phyloP scores from a whole-genome alignment of 2,797 vertebrate species.

The Salarias fasciatus region DNA sequence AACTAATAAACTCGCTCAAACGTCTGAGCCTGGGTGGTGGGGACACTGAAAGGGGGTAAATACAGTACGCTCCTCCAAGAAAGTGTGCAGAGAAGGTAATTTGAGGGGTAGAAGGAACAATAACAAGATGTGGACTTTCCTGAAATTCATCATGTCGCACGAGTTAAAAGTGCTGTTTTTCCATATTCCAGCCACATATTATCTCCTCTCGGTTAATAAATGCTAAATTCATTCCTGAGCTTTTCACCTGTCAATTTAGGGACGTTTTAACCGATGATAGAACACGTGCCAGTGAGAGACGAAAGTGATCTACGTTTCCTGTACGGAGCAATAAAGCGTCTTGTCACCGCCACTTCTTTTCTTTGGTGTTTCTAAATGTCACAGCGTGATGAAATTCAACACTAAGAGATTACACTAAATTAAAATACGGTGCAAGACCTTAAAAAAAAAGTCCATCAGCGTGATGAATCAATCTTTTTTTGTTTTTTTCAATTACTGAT shows the following conservation, averaged over 20 bases:
- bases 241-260: not conserved
- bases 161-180: conserved; percentile 33
- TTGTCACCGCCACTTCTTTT: conserved; percentile 10
- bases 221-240: conserved; percentile 34
- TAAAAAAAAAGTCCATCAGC: conserved; percentile 20
- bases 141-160: conserved; percentile 44
- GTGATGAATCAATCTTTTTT: conserved; percentile 33
- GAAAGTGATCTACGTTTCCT: conserved; percentile 12
- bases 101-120: conserved; percentile 58
- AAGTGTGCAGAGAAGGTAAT: conserved; percentile 57
- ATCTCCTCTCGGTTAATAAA: conserved; percentile 30
- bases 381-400: conserved; percentile 38
- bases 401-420: conserved; percentile 21
- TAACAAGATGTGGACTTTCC: conserved; percentile 65
- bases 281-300: conserved; percentile 10
- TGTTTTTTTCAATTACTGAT: conserved; percentile 43
- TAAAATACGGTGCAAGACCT: conserved; percentile 26
- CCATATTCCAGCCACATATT: conserved; percentile 23
- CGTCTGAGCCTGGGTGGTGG: conserved; percentile 72
- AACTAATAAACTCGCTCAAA: conserved; percentile 85
- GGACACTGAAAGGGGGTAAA: conserved; percentile 45
- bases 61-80: conserved; percentile 64
- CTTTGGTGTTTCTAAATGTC: conserved; percentile 37
- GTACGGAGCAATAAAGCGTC: conserved; percentile 26
- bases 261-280: not conserved